Evolutionary conservation across 2,888 invertebrate species (phyloP).

Genomic region (Dusona sp.): DNA sequence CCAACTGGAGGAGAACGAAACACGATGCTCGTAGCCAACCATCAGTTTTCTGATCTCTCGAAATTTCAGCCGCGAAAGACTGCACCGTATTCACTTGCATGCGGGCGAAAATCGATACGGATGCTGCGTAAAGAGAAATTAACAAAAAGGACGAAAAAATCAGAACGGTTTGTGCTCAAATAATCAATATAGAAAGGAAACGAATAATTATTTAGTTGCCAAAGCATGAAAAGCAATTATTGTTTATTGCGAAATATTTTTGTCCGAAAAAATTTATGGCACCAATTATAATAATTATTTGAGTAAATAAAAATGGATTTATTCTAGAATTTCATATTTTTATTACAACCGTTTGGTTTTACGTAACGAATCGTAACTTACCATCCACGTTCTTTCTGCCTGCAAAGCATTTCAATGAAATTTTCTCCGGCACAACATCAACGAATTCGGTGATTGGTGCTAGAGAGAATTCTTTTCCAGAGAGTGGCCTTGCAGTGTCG

Average conservation of each 20-base stretch:
- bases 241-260: neutral
- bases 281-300: neutral
- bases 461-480: conserved; percentile 88
- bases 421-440: conserved; percentile 90
- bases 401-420: conserved; percentile 85
- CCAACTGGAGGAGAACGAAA: conserved; percentile 92
- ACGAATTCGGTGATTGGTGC: conserved; percentile 93
- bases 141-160: conserved; percentile 42
- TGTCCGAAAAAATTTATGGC: neutral
- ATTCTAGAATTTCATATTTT: conserved; percentile 17
- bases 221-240: neutral
- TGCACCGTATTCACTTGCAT: conserved; percentile 91
- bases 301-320: neutral
- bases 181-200: neutral
- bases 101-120: conserved; percentile 90
- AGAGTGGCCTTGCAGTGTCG: conserved; percentile 87
- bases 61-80: conserved; percentile 88
- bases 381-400: conserved; percentile 90
- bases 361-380: conserved; percentile 75
- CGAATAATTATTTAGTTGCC: neutral
- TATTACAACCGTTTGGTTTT: neutral
- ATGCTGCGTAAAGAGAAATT: conserved; percentile 86
- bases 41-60: conserved; percentile 85
- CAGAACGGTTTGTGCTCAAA: neutral
- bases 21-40: conserved; percentile 88